phyloP scores from a whole-genome alignment of 2,113 vertebrate genomes.

The Peucedramus taeniatus region DNA sequence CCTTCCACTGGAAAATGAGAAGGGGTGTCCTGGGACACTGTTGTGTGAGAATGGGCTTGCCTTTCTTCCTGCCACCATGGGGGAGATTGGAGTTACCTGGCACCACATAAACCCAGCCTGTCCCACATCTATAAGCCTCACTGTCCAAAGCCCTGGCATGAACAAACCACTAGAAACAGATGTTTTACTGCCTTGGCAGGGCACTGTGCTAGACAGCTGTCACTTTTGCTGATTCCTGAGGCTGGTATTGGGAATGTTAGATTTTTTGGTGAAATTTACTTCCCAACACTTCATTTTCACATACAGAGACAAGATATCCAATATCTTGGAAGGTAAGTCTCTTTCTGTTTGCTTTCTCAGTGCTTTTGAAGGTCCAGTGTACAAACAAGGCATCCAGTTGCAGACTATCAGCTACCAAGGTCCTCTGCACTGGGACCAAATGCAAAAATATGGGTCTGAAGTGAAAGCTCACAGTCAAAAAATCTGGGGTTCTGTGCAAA shows the following conservation, averaged over 20 bases:
- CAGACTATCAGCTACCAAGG: neutral
- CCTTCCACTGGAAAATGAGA: neutral
- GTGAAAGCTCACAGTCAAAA: neutral
- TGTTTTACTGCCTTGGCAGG: neutral
- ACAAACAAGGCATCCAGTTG: neutral
- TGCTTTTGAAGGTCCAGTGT: neutral
- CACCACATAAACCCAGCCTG: neutral
- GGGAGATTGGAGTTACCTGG: neutral
- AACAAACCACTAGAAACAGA: neutral
- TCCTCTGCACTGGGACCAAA: neutral
- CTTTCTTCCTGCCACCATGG: neutral
- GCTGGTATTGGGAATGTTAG: neutral
- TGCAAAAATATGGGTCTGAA: neutral
- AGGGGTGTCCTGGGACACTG: neutral
- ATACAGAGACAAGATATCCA: neutral
- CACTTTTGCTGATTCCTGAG: rapidly evolving
- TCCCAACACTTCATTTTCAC: neutral
- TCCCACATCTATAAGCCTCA: neutral
- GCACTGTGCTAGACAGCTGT: neutral
- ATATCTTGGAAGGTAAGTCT: neutral
- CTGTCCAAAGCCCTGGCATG: neutral
- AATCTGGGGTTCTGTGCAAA: neutral
- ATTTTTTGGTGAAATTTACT: neutral
- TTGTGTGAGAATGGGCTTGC: neutral
- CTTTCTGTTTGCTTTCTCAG: neutral